Evolutionary conservation across 1,140 invertebrate genomes (phyloP), one percentile per base, ranked within the genome.

Genomic region (Drosophila tani): DNA sequence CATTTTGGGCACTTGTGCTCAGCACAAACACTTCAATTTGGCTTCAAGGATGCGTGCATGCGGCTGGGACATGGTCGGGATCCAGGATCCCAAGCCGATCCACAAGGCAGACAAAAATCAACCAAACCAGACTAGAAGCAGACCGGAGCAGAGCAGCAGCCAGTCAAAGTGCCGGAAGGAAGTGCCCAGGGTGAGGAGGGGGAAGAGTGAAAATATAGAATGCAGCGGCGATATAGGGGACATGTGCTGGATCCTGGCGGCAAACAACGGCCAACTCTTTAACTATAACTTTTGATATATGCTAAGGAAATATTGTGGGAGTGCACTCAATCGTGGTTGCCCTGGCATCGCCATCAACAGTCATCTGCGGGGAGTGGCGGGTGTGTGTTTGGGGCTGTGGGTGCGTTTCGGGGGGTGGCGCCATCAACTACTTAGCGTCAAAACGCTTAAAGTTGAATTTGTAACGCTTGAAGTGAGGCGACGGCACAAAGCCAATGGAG

Each of bases 271-370:
- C 69, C 80, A 79, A 88, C 85, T 81, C 85, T 91, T 90, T 85
- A 90, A 90, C 85, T 90, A 88, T 88, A 88, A 88, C 85, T 88
- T 88, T 88, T 88, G 81, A 88, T 90, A 88, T 84, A 90, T 90
- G 86, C 85, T 85, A 75, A 81, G 74, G 84, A 84, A 88, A 90
- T 88, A 90, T 85, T 88, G 85, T 68, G 69, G 68, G 59, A 85
- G 85, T 90, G 85, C 81, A 85, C 78, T 90, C 85, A 82, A 68
- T 81, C 79, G 84, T 84, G 81, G 77, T 81, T 81, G 78, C 67
- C 74, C 67, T 62, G 79, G 65, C 58, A 68, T 65, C 60, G 49
- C 55, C 50, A 50, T 58, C 50, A 74, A 41, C 38, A 59, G 29
- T 19, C 43, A 56, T 56, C 32, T 27, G 50, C n/a, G 29, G 21